Base-by-base conservation (phyloP, 2,113 vertebrate genomes). In the Phoenicopterus ruber region DNA sequence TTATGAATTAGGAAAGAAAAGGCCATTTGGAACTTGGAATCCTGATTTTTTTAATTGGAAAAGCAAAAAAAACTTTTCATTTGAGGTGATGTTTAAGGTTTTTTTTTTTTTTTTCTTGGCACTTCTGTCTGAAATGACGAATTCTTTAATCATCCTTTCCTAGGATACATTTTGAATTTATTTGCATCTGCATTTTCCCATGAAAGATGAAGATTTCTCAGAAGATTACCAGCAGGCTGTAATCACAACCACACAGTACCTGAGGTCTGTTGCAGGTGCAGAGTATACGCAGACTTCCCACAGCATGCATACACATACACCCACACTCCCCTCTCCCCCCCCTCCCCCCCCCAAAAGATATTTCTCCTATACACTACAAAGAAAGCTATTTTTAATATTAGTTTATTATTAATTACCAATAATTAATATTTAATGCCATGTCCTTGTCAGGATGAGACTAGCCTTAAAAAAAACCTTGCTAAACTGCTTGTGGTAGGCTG, bases 221-320 rank as follows among this genome's bases (percentile, higher is more conserved):
- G 71, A 63, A 84, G 78, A 66, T 86, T 57, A 73, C 49, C 47
- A 67, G 31, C 15, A 34, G 50, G 6, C 26, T 94, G 19, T 55
- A 71, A 77, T 55, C 42, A 52, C 25, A 86, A 24, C 50, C 61
- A 29, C 50, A 32, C 8, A 63, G 46, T 26, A 70, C n/a, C 71
- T 86, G 72, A 36, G 22, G 17, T 83, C 38, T 70, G 13, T 17
- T 84, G 69, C 77, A 71, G 20, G 31, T 57, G 54, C 28, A 73
- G 47, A 28, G 31, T 4, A 4, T 11, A 4, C 49, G 31, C 52
- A 86, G 8, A 44, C 36, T 67, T 87, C n/a, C 38, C 34, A 38
- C 42, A 84, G 20, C 2, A 0, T 10, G 24, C 2, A 1, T 36
- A 50, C 12, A 22, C 29, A 40, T 1, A 32, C 17, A 10, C 13